Evolutionary conservation across 2,113 vertebrate genomes (phyloP).

Genomic region (Mionectes macconnelli): DNA sequence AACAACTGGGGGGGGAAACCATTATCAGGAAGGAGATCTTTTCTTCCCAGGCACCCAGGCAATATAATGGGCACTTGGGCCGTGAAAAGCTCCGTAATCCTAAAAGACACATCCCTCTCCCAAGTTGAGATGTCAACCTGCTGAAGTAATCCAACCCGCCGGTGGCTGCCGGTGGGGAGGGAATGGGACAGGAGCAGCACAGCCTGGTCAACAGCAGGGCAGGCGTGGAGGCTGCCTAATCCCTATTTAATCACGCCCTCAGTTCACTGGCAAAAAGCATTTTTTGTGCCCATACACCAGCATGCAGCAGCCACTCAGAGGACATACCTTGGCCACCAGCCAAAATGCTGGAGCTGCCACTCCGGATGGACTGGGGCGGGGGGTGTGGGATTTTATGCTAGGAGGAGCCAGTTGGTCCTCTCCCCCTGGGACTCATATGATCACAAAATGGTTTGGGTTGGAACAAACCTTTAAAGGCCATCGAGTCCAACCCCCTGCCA

Average conservation of each 20-base stretch:
- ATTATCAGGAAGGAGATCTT: not conserved
- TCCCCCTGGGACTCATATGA: not conserved
- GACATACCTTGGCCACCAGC: not conserved
- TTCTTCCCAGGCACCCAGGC: conserved; percentile 15
- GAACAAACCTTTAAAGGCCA: not conserved
- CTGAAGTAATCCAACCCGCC: not conserved
- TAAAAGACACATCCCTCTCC: not conserved
- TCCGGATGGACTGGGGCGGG: not conserved
- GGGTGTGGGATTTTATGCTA: not conserved
- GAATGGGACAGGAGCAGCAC: not conserved
- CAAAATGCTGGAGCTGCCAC: not conserved
- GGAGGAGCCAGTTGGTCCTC: not conserved
- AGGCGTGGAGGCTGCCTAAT: not conserved
- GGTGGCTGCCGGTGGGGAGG: accelerated
- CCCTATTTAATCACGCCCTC: not conserved
- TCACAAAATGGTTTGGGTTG: not conserved
- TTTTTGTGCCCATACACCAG: not conserved
- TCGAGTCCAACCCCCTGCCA: accelerated
- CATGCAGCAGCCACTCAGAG: not conserved
- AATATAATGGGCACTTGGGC: not conserved
- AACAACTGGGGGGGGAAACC: not conserved
- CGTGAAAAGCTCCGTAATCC: conserved; percentile 10
- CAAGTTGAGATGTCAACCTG: not conserved
- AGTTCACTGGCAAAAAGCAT: not conserved
- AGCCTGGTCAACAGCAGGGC: not conserved